Conservation (phyloP, 2,888 invertebrate species). For the Lumbricus terrestris region DNA sequence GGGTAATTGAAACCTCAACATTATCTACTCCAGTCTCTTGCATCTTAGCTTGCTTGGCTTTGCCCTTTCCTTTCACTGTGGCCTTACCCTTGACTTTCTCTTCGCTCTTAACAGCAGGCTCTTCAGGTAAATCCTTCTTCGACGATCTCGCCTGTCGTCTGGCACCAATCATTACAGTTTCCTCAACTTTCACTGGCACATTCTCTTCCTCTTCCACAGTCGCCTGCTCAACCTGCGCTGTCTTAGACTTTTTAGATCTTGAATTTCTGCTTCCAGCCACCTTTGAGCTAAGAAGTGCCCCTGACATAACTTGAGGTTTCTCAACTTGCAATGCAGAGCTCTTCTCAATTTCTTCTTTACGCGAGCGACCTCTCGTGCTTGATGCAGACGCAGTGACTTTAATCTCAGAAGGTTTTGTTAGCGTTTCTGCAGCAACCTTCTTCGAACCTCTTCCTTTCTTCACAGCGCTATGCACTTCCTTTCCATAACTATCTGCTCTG, state of each 20-base stretch:
- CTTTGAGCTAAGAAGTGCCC: not conserved
- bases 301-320: no score
- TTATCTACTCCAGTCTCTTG: not conserved
- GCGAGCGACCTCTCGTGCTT: not conserved
- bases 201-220: not conserved
- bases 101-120: not conserved
- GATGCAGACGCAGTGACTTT: not conserved
- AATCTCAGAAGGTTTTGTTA: not conserved
- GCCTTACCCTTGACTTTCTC: not conserved
- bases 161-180: not conserved
- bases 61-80: not conserved
- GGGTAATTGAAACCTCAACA: not conserved
- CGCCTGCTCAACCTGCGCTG: not conserved
- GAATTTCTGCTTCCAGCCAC: not conserved
- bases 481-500: not conserved
- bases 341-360: not conserved
- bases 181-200: not conserved
- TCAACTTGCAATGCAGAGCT: not conserved
- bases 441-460: constrained; percentile 3
- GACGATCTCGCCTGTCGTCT: not conserved
- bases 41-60: not conserved
- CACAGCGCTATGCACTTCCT: not conserved
- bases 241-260: not conserved
- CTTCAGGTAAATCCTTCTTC: not conserved
- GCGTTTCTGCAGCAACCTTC: not conserved